Evolutionary conservation across 2,888 invertebrate genomes (phyloP), one percentile per base, ranked within the genome.

Genomic region (Antheraea yamamai): DNA sequence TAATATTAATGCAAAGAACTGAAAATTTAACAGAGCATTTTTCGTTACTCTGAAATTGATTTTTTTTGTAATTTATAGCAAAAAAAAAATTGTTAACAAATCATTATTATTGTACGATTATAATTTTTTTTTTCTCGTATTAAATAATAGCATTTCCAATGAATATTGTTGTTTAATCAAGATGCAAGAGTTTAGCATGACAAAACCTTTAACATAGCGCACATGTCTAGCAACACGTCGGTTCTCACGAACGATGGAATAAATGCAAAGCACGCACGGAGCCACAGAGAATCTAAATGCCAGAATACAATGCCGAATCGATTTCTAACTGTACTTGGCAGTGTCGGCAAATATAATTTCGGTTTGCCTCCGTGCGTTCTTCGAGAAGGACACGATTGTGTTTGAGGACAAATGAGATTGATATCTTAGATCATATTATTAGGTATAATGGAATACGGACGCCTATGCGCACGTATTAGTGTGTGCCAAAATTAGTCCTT

Each of bases 281-380:
- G 75, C 76, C 82, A 84, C 80, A 83, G 80, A 84, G 84, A 82
- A 87, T 86, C 82, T 83, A 89, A 90, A 91, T 91, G 91, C 90
- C 90, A 89, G 85, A 87, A 89, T 87, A 87, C 92, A 92, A 91
- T 92, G 89, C 91, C 92, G 90, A 92, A 92, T 93, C 90, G 86
- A 90, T 91, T 92, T 92, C 84, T 94, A 94, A 94, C 94, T 91
- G 94, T 93, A 89, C 88, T 83, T 66, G 23, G 7, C 10, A 61
- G 23, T 81, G 85, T 85, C 85, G 87, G 90, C 92, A 89, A 92
- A 93, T 91, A 88, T 89, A 87, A 85, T 87, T 84, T 81, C 84
- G 81, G 84, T 30, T 66, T 12, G 6, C 26, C 79, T 82, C 82
- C 81, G 82, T 83, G 82, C 81, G 79, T 81, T 79, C 80, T 80